phyloP scores from a whole-genome alignment of 2,888 invertebrate genomes.

The Lepidochrysops patricia region DNA sequence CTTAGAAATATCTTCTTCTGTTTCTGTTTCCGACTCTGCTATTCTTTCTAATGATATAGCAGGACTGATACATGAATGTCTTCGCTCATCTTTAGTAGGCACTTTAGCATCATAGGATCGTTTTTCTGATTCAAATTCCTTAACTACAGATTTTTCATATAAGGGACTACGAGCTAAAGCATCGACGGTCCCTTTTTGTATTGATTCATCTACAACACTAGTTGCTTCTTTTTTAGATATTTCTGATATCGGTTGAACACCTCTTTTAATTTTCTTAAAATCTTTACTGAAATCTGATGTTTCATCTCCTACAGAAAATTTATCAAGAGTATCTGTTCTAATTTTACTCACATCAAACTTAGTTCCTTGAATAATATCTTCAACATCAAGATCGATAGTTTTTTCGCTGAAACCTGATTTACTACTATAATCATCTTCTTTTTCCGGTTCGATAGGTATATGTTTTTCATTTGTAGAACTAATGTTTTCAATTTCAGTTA shows the following conservation, averaged over 20 bases:
- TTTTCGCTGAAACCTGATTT: not conserved
- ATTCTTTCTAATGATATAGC: slow-evolving; percentile 66
- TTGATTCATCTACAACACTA: slow-evolving; percentile 60
- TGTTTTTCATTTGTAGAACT: slow-evolving; percentile 14
- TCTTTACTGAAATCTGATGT: slow-evolving; percentile 34
- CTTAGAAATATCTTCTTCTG: slow-evolving; percentile 52
- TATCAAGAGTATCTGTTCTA: slow-evolving; percentile 55
- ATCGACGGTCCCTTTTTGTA: slow-evolving; percentile 55
- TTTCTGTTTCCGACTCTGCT: slow-evolving; percentile 61
- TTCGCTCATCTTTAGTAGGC: slow-evolving; percentile 59
- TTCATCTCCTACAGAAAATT: slow-evolving; percentile 44
- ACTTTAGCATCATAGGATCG: slow-evolving; percentile 65
- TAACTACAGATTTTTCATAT: slow-evolving; percentile 49
- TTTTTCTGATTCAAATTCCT: slow-evolving; percentile 59
- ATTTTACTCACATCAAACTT: slow-evolving; percentile 63
- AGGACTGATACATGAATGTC: slow-evolving; percentile 66
- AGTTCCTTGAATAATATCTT: slow-evolving; percentile 31
- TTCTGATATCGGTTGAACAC: slow-evolving; percentile 40
- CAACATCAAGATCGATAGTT: not conserved
- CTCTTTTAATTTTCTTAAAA: slow-evolving; percentile 37
- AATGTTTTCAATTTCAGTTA: slow-evolving; percentile 2
- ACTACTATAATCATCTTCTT: not conserved
- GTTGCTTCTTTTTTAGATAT: slow-evolving; percentile 61
- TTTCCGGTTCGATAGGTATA: slow-evolving; percentile 13
- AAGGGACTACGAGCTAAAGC: slow-evolving; percentile 53